A percentile compares a stretch with the other conserved stretches of the same genome.
Conservation (phyloP, 1,140 invertebrate species). For the Brachionus manjavacas region DNA sequence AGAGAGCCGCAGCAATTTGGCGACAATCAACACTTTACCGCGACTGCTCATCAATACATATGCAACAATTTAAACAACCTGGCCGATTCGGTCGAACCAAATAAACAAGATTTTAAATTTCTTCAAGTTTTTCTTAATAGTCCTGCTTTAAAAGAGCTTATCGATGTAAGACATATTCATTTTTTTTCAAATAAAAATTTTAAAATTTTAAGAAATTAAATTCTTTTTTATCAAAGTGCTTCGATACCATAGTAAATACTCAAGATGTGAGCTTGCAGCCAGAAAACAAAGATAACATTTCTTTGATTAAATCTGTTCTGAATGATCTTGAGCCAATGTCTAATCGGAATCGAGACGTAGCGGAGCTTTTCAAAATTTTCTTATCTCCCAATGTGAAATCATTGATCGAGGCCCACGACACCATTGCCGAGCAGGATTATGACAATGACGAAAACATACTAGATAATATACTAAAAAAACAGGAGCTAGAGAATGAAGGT, state of each 20-base stretch:
- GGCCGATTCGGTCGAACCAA: conserved; percentile 4
- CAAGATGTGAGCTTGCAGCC: conserved; percentile 35
- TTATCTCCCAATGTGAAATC: neutral
- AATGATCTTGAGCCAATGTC: conserved; percentile 22
- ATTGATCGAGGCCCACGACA: conserved; percentile 22
- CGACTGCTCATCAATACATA: conserved; percentile 12
- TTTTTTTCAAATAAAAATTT: neutral
- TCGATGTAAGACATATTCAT: conserved; percentile 18
- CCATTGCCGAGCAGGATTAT: conserved; percentile 35
- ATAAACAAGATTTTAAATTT: conserved; percentile 38
- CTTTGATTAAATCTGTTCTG: conserved; percentile 19
- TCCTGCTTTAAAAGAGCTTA: conserved; percentile 29
- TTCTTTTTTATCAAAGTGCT: neutral
- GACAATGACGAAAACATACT: conserved; percentile 39
- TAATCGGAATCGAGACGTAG: neutral
- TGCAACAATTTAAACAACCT: conserved; percentile 18
- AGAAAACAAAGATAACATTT: conserved; percentile 26
- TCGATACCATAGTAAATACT: conserved; percentile 37
- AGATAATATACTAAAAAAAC: conserved; percentile 17
- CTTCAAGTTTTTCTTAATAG: conserved; percentile 30
- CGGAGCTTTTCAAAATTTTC: conserved; percentile 6
- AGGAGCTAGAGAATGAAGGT: neutral
- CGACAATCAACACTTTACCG: conserved; percentile 25
- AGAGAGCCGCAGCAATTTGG: neutral
- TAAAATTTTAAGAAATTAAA: neutral